Base-by-base conservation (phyloP, 2,113 vertebrate genomes). In the Oreotrochilus melanogaster region DNA sequence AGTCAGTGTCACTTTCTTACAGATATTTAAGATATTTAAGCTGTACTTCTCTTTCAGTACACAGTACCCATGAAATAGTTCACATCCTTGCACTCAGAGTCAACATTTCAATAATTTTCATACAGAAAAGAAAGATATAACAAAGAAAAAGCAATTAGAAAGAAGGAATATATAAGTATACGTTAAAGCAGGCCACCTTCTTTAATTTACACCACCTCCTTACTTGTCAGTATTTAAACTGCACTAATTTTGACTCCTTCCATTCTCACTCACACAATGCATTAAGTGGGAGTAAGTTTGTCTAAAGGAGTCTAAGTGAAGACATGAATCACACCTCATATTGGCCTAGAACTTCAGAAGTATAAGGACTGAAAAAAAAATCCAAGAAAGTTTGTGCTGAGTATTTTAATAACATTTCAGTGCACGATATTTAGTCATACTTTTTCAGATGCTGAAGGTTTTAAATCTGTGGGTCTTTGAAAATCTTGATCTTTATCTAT, bases 251-350 rank as follows among this genome's bases (percentile, higher is more conserved):
- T 92, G 87, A 95, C 47, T 87, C 78, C 70, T 72, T 92, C 58
- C 67, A 92, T 79, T 89, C 85, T 82, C 91, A 91, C 35, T 85
- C 70, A 93, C 60, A 95, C 89, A 95, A 83, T 72, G 43, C 39
- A 92, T 22, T 37, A 89, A 91, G 91, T 92, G 54, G 93, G 93
- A 93, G 78, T 79, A 85, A 89, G 71, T 82, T 91, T 82, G 74
- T 76, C 84, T 91, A 79, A 85, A 91, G 53, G 31, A 87, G 35
- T 62, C 31, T 78, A 72, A 88, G 45, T n/a, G 71, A 95, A 72
- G 54, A 89, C 43, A 83, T 86, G 78, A 95, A 91, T 82, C 84
- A 95, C 37, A 62, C 56, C 45, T 95, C 57, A 78, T 78, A 89
- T 7, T 48, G 67, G 64, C 48, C 47, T 35, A 89, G 84, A 92